These are phyloP conservation scores for Argyrosomus japonicus DNA, from an alignment of 2,113 vertebrate genomes.

Conservation along the genomic window DNA sequence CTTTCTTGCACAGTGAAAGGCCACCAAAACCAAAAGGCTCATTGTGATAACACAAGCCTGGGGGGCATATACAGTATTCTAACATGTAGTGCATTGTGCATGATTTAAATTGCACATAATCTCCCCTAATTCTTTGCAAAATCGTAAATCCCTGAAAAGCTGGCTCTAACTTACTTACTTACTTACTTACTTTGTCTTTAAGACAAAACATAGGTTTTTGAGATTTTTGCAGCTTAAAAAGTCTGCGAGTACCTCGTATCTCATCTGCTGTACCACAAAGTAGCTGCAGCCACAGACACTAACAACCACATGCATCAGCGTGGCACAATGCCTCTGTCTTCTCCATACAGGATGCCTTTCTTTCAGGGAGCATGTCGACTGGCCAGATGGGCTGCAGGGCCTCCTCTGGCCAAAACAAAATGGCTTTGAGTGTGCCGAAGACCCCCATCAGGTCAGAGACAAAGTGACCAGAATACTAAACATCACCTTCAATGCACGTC, in stretches of 20 bases:
- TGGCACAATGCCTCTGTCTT: conserved; percentile 74
- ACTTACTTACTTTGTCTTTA: not conserved
- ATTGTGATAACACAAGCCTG: conserved; percentile 5
- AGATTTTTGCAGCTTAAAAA: conserved; percentile 15
- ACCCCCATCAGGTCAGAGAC: conserved; percentile 68
- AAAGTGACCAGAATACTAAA: conserved; percentile 78
- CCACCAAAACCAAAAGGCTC: conserved; percentile 25
- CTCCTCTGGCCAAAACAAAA: conserved; percentile 71
- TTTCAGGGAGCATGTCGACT: conserved; percentile 54
- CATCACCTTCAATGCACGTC: conserved; percentile 44
- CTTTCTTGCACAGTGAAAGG: conserved; percentile 41
- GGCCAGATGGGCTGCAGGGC: conserved; percentile 76
- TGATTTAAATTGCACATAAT: conserved; percentile 23
- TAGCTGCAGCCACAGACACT: conserved; percentile 43
- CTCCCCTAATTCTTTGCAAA: conserved; percentile 3
- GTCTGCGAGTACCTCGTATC: conserved; percentile 29
- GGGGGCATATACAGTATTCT: conserved; percentile 10
- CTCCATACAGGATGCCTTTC: conserved; percentile 73
- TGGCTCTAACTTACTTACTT: not conserved
- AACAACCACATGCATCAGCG: conserved; percentile 53
- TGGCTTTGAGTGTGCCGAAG: conserved; percentile 72
- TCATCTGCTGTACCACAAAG: conserved; percentile 51
- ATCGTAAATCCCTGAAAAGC: conserved; percentile 40
- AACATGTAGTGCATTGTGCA: conserved; percentile 34
- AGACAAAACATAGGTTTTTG: not conserved